phyloP scores from a whole-genome alignment of 1,140 invertebrate genomes.

The Tachypleus tridentatus region DNA sequence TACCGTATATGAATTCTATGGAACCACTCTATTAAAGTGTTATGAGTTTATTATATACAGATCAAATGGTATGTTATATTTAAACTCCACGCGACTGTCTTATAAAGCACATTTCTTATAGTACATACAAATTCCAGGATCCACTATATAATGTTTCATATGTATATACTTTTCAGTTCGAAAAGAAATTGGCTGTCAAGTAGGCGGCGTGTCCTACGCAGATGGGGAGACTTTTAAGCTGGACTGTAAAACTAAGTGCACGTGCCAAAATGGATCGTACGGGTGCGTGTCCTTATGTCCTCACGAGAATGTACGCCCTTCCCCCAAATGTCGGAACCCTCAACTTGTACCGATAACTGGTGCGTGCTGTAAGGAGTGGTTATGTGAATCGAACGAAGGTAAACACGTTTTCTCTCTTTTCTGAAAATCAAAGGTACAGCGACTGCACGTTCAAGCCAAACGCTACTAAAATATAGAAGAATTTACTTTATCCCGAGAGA shows the following conservation, averaged over 20 bases:
- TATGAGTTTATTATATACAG: no score
- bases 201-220: conserved; percentile 45
- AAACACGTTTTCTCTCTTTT: neutral
- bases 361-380: conserved; percentile 14
- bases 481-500: conserved; percentile 11
- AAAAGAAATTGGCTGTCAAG: conserved; percentile 36
- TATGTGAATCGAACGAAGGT: conserved; percentile 19
- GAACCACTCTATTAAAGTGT: no score
- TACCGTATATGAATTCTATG: no score
- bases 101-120: no score
- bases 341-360: conserved; percentile 45
- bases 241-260: conserved; percentile 52
- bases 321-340: conserved; percentile 45
- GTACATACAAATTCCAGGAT: no score
- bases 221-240: conserved; percentile 51
- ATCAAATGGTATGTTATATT: no score
- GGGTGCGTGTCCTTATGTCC: conserved; percentile 57
- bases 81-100: no score
- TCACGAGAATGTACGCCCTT: conserved; percentile 52
- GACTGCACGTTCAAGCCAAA: neutral
- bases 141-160: no score
- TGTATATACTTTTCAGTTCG: conserved; percentile 23
- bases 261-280: conserved; percentile 52
- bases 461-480: neutral
- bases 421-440: neutral